phyloP scores from a whole-genome alignment of 2,888 invertebrate species.

The Aporophyla lueneburgensis region DNA sequence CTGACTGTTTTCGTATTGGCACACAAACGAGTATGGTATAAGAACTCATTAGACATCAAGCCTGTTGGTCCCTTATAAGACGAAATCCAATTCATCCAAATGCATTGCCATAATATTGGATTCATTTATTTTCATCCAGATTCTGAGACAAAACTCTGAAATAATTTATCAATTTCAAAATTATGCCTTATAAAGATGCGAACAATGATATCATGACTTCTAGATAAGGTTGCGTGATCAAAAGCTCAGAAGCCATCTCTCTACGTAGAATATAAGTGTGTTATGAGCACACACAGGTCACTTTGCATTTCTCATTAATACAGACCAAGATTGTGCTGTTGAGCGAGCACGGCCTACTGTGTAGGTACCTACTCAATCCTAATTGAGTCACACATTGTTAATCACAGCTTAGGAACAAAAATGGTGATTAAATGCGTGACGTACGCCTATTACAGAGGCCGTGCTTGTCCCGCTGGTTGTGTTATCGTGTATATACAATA shows the following conservation, averaged over 20 bases:
- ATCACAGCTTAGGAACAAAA: too few species aligned
- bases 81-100: conserved; percentile 1
- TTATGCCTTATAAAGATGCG: not conserved
- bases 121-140: not conserved
- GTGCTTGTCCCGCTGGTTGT: too few species aligned
- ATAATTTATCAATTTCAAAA: not conserved
- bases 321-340: not conserved
- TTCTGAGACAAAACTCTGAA: not conserved
- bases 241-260: not conserved
- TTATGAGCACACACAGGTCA: not conserved
- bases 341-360: too few species aligned
- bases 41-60: conserved; percentile 20
- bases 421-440: too few species aligned
- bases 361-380: too few species aligned
- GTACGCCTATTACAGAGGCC: too few species aligned
- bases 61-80: conserved; percentile 18
- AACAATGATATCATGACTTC: not conserved
- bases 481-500: too few species aligned
- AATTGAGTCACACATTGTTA: too few species aligned
- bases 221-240: not conserved
- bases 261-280: not conserved
- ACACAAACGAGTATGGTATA: conserved; percentile 1
- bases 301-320: not conserved
- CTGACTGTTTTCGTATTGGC: not conserved
- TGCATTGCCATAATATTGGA: not conserved